Evolutionary conservation across 2,113 vertebrate genomes (phyloP), one percentile per base, ranked within the genome.

Genomic region (Psittacus erithacus): DNA sequence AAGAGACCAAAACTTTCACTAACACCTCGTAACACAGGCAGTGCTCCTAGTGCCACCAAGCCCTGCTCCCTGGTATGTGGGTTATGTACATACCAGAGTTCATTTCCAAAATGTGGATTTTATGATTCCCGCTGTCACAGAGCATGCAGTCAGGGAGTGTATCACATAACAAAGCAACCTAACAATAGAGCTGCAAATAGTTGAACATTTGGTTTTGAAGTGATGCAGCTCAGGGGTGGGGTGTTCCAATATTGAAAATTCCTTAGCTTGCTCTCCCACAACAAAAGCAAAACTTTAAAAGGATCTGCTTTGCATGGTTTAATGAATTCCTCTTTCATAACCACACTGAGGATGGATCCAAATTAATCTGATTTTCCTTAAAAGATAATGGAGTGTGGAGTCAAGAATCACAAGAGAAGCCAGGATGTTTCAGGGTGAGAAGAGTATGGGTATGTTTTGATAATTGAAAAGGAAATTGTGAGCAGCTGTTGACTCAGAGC

Each of bases 1-100:
- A 96, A 93, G 93, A 94, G 96, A 96, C 93, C 89, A 92, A 93
- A 95, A 93, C 89, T 93, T 95, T 96, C 92, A 94, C 86, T 96
- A 93, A 95, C 96, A 96, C 93, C 96, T 97, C 94, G 3, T 97
- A 97, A 97, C 53, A 35, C 52, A 74, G 76, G 93, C 94, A 91
- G 33, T 57, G 74, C 77, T 82, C 75, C 57, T 73, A 94, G 87
- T 92, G 85, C 91, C 95, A 96, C 95, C 93, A 87, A 86, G 24
- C 65, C 88, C 88, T 88, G 38, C 46, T 91, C 88, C 68, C 64
- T 93, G 92, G 85, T 87, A 96, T 84, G 77, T 50, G 53, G 83
- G 74, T 88, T 96, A 90, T 91, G 93, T 80, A 90, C 83, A 93
- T 94, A 84, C 76, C 94, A 91, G 89, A 91, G 80, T 49, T 82